Base-by-base conservation (phyloP, 2,797 vertebrate species). In the Halcyon leucocephala region DNA sequence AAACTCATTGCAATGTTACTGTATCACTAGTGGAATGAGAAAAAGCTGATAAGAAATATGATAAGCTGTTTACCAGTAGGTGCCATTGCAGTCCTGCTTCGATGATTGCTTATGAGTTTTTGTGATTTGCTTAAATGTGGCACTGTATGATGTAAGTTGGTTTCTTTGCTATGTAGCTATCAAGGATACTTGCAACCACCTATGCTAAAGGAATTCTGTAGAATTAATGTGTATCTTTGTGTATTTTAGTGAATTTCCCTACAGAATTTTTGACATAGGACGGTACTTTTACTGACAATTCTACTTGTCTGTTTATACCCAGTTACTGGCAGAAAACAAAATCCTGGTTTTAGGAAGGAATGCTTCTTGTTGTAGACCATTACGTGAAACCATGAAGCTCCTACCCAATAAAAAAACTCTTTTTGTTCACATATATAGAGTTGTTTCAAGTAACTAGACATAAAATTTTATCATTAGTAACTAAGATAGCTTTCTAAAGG, bases 171-270 rank as follows among this genome's bases (percentile, higher is more conserved):
- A 26, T 14, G 16, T 82, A 94, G 67, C 82, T 96, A 4, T 72
- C 81, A 71, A 26, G 15, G 94, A 95, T 96, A 97, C 96, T 97
- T 97, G 96, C 96, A 98, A 90, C 95, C 92, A 94, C 95, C 95
- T 82, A 46, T 77, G 67, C 57, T 87, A 77, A 69, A 94, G 55
- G 70, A 92, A 79, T 95, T 94, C 90, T 83, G 46, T 65, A 52
- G 35, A 86, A 90, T 88, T 80, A 72, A 31, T 57, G 14, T 24
- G 86, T 17, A 41, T 80, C 25, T 89, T 90, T 52, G 57, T 78
- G 72, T 96, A 78, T 88, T 92, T 48, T 60, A 91, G 24, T 82
- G 48, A 86, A 73, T 96, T 77, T 42, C 60, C 86, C 58, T 82
- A 61, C 49, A 60, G 22, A 67, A 7, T 58, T 78, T 86, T 95